Evolutionary conservation across 2,888 invertebrate species (phyloP).

Genomic region (Sepiola atlantica): DNA sequence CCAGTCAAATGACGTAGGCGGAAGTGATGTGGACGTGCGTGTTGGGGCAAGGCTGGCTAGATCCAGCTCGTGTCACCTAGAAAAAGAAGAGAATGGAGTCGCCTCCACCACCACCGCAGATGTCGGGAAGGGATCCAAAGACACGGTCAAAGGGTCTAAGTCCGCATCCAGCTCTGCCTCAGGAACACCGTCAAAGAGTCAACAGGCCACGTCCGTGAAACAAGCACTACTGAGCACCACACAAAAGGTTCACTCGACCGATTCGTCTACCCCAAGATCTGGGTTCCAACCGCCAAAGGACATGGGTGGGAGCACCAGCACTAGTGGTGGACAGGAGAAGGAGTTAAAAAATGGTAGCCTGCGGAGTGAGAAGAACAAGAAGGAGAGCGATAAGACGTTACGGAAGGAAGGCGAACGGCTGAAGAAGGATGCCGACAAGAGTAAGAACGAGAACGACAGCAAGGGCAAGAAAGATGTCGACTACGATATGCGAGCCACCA

Average conservation of each 20-base stretch:
- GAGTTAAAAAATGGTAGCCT: not conserved
- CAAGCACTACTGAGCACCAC: constrained; percentile 44
- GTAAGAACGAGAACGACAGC: not conserved
- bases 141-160: not conserved
- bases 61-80: constrained; percentile 41
- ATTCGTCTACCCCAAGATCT: constrained; percentile 23
- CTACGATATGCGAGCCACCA: constrained; percentile 36
- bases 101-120: not conserved
- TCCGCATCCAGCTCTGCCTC: constrained; percentile 42
- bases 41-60: constrained; percentile 45
- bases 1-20: constrained; percentile 38
- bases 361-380: constrained; percentile 4
- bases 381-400: constrained; percentile 34
- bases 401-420: not conserved
- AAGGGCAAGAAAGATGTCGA: constrained; percentile 34
- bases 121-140: constrained; percentile 22
- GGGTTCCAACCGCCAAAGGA: constrained; percentile 40
- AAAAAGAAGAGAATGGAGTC: not conserved
- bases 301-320: not conserved
- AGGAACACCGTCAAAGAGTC: constrained; percentile 39
- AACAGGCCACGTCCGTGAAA: constrained; percentile 40
- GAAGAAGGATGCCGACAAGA: not conserved
- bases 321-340: not conserved
- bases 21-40: constrained; percentile 44
- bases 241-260: constrained; percentile 36